Conservation (phyloP, 2,888 invertebrate genomes). For the Rhagonycha fulva region DNA sequence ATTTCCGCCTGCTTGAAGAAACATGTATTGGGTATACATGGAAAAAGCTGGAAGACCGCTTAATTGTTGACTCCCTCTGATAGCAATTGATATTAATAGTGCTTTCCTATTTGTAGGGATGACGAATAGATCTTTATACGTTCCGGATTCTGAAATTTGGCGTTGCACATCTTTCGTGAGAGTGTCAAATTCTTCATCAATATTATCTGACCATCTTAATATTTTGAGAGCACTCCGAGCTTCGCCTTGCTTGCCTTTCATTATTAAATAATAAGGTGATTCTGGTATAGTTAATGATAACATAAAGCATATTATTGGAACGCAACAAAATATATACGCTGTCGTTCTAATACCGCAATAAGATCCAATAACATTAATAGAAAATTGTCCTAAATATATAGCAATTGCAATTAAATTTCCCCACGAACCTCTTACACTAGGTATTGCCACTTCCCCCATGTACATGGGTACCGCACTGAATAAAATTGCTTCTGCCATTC, state of each 20-base stretch:
- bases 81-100: slow-evolving; percentile 38
- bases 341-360: slow-evolving; percentile 59
- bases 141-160: slow-evolving; percentile 45
- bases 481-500: slow-evolving; percentile 41
- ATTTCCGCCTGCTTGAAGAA: slow-evolving; percentile 43
- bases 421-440: slow-evolving; percentile 43
- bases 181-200: slow-evolving; percentile 37
- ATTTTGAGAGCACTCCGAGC: slow-evolving; percentile 39
- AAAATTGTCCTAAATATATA: slow-evolving; percentile 39
- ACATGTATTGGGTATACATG: slow-evolving; percentile 43
- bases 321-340: slow-evolving; percentile 61
- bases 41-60: slow-evolving; percentile 40
- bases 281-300: slow-evolving; percentile 67
- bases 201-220: slow-evolving; percentile 38
- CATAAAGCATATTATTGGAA: slow-evolving; percentile 62
- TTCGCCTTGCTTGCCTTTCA: slow-evolving; percentile 37
- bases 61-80: slow-evolving; percentile 43
- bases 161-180: slow-evolving; percentile 41
- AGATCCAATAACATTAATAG: slow-evolving; percentile 59
- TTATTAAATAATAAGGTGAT: slow-evolving; percentile 45
- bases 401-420: slow-evolving; percentile 39
- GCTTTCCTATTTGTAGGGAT: slow-evolving; percentile 42
- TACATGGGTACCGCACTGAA: slow-evolving; percentile 43
- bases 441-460: slow-evolving; percentile 44
- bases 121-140: slow-evolving; percentile 41